A percentile compares a stretch with the other conserved stretches of the same genome.
phyloP scores from a whole-genome alignment of 1,140 invertebrate genomes.

The Meloidogyne hapla region DNA sequence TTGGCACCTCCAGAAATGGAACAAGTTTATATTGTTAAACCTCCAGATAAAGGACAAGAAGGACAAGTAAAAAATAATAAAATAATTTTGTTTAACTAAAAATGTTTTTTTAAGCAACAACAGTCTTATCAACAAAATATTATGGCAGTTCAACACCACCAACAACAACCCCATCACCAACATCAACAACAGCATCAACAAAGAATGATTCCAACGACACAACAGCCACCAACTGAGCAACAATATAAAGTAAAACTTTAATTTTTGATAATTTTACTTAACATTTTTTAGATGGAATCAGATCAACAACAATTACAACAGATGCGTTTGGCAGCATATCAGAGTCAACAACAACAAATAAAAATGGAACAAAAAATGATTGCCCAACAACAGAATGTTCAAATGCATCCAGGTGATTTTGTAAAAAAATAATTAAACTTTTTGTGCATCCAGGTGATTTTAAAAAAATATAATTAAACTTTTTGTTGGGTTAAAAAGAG shows the following conservation, averaged over 20 bases:
- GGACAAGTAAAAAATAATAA: neutral
- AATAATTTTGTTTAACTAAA: neutral
- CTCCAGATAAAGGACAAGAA: neutral
- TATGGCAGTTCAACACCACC: constrained; percentile 18
- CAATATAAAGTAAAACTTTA: constrained; percentile 14
- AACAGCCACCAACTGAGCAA: neutral
- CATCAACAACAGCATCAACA: constrained; percentile 35
- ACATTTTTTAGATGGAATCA: constrained; percentile 16
- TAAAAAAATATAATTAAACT: no score
- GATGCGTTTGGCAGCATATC: neutral
- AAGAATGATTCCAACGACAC: neutral
- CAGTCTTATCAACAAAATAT: constrained; percentile 16
- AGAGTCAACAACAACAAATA: constrained; percentile 28
- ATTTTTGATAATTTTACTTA: constrained; percentile 16
- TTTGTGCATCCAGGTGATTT: no score
- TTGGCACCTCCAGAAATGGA: constrained; percentile 25
- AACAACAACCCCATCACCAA: neutral
- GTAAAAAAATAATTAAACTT: no score
- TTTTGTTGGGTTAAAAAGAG: no score
- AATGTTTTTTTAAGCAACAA: neutral
- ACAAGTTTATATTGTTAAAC: constrained; percentile 2
- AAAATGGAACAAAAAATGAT: constrained; percentile 22
- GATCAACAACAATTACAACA: constrained; percentile 25
- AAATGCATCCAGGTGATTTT: neutral
- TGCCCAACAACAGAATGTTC: constrained; percentile 13